Base-by-base conservation (phyloP, 2,888 invertebrate species). In the Idaea aversata region DNA sequence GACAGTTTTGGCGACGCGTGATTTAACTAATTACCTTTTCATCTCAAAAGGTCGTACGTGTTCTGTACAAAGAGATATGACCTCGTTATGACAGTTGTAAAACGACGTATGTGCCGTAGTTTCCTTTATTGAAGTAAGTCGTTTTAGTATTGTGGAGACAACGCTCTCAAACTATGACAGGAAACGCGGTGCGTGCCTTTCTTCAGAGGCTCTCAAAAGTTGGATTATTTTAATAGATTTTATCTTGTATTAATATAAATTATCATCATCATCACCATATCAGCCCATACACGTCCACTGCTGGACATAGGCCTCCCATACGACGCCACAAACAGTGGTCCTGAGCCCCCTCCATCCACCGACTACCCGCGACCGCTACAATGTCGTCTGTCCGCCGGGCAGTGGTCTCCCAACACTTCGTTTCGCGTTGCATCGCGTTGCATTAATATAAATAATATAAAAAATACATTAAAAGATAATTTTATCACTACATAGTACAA, bases 121-220 rank as follows among this genome's bases (percentile, higher is more conserved):
- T 77, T 78, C 75, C 72, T 71, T 73, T 77, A 79, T 75, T 77
- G 72, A 84, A 84, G 75, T 90, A 86, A 74, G 83, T 65, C 83
- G 68, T 86, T 87, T 82, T 83, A 79, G 70, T 74, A 74, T 68
- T 73, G 74, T 73, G 70, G 65, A 70, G 69, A 72, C 75, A 75
- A 80, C 80, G 82, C 86, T 87, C 86, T 84, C 84, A 79, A 90
- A 88, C 89, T 88, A 84, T 86, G 88, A 88, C 90, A 84, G 92
- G 92, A 92, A 92, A 83, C 79, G 75, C 75, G 79, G 79, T 85
- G 87, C 88, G 86, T 92, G 78, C 90, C 91, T 86, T 86, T 87
- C 80, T 78, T 79, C 91, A 90, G 90, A 74, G 79, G 82, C 82
- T 71, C 75, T 67, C 80, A 90, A 90, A 74, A 73, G 34, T 75